These are phyloP conservation scores for Sciaenops ocellatus DNA, from an alignment of 2,797 vertebrate species.

Conservation along the genomic window DNA sequence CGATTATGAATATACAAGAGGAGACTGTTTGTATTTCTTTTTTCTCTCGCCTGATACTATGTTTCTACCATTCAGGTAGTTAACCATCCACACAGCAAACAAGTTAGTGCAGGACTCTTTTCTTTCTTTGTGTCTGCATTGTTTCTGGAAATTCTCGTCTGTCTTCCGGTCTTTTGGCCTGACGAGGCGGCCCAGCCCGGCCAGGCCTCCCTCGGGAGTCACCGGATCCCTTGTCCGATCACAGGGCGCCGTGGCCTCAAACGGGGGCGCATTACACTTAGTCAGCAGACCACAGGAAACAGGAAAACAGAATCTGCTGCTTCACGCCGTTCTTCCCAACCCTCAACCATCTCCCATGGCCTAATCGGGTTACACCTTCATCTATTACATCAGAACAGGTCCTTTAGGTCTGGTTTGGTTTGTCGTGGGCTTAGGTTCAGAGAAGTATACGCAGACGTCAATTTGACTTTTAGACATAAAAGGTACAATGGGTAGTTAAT, in stretches of 20 bases:
- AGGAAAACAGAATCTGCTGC: constrained; percentile 78
- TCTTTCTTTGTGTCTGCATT: constrained; percentile 17
- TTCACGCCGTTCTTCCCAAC: constrained; percentile 65
- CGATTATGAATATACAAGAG: no score
- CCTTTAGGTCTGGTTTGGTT: constrained; percentile 26
- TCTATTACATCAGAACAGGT: constrained; percentile 50
- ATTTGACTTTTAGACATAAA: constrained; percentile 10
- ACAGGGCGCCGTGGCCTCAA: constrained; percentile 64
- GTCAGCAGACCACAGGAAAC: constrained; percentile 82
- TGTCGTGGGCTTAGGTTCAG: constrained; percentile 10
- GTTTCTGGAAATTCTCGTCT: constrained; percentile 41
- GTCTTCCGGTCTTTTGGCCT: constrained; percentile 31
- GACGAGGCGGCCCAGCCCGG: constrained; percentile 11
- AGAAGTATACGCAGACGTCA: background rate
- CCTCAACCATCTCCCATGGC: constrained; percentile 59
- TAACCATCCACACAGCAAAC: constrained; percentile 4
- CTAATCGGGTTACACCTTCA: constrained; percentile 68
- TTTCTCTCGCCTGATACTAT: background rate
- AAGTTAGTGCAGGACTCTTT: background rate
- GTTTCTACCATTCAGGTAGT: background rate
- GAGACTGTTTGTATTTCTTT: background rate
- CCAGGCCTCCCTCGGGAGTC: constrained; percentile 56
- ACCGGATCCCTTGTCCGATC: constrained; percentile 74
- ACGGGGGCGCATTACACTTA: constrained; percentile 74
- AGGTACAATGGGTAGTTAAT: constrained; percentile 2